Evolutionary conservation across 2,888 invertebrate species (phyloP).

Genomic region (Boloria selene): DNA sequence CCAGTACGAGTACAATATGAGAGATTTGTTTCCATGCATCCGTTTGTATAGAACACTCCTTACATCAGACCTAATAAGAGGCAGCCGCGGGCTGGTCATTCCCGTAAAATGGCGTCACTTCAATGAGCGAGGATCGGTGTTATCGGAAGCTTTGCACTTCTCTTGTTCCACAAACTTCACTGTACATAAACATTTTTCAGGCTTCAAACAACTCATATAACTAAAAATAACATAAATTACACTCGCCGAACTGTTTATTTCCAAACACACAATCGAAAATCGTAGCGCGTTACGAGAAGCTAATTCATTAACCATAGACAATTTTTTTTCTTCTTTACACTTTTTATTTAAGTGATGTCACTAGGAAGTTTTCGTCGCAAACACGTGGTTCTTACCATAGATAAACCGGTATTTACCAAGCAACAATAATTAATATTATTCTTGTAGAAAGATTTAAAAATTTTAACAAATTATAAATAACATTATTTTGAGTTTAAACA

Average conservation of each 20-base stretch:
- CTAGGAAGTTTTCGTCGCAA: conserved; percentile 28
- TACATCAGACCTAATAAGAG: conserved; percentile 78
- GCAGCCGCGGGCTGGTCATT: conserved; percentile 82
- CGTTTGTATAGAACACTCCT: conserved; percentile 73
- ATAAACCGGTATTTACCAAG: conserved; percentile 40
- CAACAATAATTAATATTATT: background rate
- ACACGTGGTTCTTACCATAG: conserved; percentile 64
- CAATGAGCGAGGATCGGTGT: conserved; percentile 76
- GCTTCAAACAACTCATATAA: conserved; percentile 52
- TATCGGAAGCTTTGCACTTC: conserved; percentile 67
- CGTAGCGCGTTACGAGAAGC: conserved; percentile 75
- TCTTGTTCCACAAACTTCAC: conserved; percentile 58
- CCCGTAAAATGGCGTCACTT: conserved; percentile 84
- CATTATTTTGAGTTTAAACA: background rate
- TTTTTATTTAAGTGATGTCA: conserved; percentile 50
- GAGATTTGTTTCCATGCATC: conserved; percentile 78
- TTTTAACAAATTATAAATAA: background rate
- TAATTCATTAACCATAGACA: conserved; percentile 76
- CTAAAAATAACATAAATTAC: conserved; percentile 57
- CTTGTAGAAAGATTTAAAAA: background rate
- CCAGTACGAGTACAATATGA: conserved; percentile 79
- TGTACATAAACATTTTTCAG: conserved; percentile 62
- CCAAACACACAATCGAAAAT: conserved; percentile 76
- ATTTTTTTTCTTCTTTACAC: conserved; percentile 54
- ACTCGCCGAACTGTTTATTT: conserved; percentile 71